Conservation (phyloP, 2,113 vertebrate genomes). For the Proteles cristata region DNA sequence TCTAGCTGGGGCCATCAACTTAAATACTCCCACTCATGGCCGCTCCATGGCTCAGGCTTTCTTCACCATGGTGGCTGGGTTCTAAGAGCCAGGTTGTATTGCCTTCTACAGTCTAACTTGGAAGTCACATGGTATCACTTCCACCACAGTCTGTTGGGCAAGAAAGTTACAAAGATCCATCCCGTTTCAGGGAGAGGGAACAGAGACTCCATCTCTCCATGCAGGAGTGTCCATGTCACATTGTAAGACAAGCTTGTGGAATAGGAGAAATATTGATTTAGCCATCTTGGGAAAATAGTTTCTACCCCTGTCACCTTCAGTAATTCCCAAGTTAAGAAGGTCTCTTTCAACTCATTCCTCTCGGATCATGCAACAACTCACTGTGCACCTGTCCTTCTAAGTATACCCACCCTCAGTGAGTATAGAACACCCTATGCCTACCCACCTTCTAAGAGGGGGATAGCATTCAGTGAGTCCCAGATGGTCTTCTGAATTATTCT, state of each 20-base stretch:
- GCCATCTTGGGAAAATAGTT: neutral
- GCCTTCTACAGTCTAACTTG: neutral
- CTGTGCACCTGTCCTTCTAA: neutral
- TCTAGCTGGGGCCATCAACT: neutral
- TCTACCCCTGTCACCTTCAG: neutral
- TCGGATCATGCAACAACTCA: neutral
- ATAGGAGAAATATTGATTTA: neutral
- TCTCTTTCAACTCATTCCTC: neutral
- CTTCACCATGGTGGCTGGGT: neutral
- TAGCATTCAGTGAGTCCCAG: neutral
- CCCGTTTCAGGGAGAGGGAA: neutral
- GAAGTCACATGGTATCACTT: neutral
- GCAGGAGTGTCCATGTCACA: neutral
- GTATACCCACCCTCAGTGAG: neutral
- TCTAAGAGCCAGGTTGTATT: neutral
- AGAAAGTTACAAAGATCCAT: neutral
- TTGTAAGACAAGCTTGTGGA: neutral
- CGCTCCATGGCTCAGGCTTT: neutral
- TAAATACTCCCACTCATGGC: neutral
- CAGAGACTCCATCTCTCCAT: neutral
- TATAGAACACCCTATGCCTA: neutral
- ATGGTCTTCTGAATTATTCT: constrained; percentile 4
- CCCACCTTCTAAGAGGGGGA: neutral
- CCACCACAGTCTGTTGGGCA: neutral
- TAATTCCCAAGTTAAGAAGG: neutral